Conservation (phyloP, 2,797 vertebrate genomes). For the Galago senegalensis region DNA sequence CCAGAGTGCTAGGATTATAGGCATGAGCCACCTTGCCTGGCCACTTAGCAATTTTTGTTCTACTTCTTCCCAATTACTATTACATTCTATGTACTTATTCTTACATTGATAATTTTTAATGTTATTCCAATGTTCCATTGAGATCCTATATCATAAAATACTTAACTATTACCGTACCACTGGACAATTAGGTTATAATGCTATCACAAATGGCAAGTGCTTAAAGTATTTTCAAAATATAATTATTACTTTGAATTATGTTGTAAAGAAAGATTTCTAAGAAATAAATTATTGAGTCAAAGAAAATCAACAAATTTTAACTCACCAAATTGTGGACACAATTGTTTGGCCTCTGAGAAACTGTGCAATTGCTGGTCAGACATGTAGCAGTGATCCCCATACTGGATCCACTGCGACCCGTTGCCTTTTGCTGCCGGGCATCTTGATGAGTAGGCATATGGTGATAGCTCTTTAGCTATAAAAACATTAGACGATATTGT, state of each 20-base stretch:
- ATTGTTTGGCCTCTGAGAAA: conserved; percentile 90
- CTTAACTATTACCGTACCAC: neutral
- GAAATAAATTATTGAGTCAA: conserved; percentile 48
- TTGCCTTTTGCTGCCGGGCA: conserved; percentile 89
- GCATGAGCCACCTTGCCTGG: neutral
- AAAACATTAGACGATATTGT: conserved; percentile 46
- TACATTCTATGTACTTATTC: conserved; percentile 36
- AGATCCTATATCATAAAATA: conserved; percentile 23
- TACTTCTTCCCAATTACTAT: conserved; percentile 30
- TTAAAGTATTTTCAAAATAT: conserved; percentile 25
- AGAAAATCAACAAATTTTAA: conserved; percentile 64
- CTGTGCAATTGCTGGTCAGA: conserved; percentile 94
- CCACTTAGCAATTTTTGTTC: conserved; percentile 18
- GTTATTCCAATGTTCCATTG: neutral
- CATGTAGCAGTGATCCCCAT: conserved; percentile 93
- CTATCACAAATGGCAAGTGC: neutral
- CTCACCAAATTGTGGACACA: conserved; percentile 94
- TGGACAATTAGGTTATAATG: neutral
- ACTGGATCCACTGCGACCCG: conserved; percentile 92
- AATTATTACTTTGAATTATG: conserved; percentile 24
- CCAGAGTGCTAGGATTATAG: too few relatives aligned
- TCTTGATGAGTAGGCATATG: conserved; percentile 74
- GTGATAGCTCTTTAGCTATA: conserved; percentile 86
- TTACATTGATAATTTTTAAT: conserved; percentile 31
- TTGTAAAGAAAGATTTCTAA: conserved; percentile 45